A percentile compares a stretch with the other conserved stretches of the same genome.
phyloP scores from a whole-genome alignment of 2,113 vertebrate species.

The Strix uralensis region DNA sequence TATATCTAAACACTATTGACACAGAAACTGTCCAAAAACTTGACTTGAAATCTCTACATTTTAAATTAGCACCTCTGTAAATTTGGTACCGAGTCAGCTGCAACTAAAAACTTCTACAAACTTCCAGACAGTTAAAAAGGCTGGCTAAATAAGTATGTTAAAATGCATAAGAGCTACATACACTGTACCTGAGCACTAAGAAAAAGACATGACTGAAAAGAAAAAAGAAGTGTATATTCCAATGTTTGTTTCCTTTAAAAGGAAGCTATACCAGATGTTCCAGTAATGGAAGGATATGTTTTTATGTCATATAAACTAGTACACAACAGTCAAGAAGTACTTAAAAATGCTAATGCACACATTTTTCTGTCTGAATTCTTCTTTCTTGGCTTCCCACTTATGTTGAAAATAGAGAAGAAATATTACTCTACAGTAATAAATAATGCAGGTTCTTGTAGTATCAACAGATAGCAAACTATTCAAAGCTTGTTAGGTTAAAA shows the following conservation, averaged over 20 bases:
- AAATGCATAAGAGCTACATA: background rate
- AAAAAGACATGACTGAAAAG: background rate
- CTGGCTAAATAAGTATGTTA: background rate
- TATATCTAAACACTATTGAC: background rate
- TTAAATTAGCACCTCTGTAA: background rate
- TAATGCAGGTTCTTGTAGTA: background rate
- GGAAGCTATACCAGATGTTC: background rate
- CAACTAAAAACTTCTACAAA: background rate
- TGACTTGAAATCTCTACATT: background rate
- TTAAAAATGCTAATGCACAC: background rate
- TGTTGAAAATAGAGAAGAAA: background rate
- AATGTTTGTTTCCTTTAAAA: background rate
- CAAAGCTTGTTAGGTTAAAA: background rate
- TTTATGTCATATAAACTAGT: background rate
- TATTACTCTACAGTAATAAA: background rate
- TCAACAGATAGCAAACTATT: background rate
- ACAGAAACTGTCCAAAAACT: background rate
- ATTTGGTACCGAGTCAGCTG: background rate
- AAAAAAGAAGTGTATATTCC: background rate
- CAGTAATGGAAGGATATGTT: background rate
- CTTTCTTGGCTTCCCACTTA: background rate
- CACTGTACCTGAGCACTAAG: background rate
- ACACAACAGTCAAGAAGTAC: background rate
- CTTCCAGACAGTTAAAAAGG: background rate
- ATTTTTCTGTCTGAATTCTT: background rate